Evolutionary conservation across 2,797 vertebrate genomes (phyloP), one percentile per base, ranked within the genome.

Genomic region (Pseudochirops corinnae): DNA sequence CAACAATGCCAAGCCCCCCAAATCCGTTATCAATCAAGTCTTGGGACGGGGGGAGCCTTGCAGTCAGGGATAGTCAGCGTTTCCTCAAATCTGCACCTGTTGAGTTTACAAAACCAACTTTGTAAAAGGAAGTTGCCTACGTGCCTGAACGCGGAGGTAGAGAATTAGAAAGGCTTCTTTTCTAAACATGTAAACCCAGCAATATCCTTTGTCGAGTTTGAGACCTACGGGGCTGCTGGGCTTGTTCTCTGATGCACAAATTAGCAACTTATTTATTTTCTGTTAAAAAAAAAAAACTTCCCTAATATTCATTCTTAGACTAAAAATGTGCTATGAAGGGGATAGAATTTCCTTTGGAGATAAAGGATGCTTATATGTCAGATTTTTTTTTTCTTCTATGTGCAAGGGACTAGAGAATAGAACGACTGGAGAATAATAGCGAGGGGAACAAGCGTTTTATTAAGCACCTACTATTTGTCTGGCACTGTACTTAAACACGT

Each of bases 71-170:
- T 55, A 93, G 90, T 55, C 98, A 95, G 97, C 96, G 94, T 26
- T 90, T 98, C 98, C 97, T 97, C 97, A 95, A 39, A 96, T 96
- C 97, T 97, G 98, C 98, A 99, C 98, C 98, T 99, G 98, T 97
- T 98, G 28, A 95, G 97, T 97, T 97, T 96, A 96, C 95, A 98
- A 94, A 97, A 97, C 96, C 98, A 97, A 95, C 93, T 98, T 95
- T 94, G 55, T 91, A 97, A 97, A 95, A 96, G 98, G 98, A 99
- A 98, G 98, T 98, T 98, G 98, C 98, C 97, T 99, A 98, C 98
- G 97, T 98, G 96, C 87, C 91, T 96, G 95, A 55, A 93, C 62
- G 94, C 97, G 93, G 97, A 97, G 97, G 97, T 97, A 98, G 95
- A 60, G 98, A 98, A 97, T 97, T 97, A 98, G 96, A 98, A 55